Evolutionary conservation across 30 jellyfish, hydroid and myxozoan species (phyloP).

Genomic region (Rhopilema esculentum): DNA sequence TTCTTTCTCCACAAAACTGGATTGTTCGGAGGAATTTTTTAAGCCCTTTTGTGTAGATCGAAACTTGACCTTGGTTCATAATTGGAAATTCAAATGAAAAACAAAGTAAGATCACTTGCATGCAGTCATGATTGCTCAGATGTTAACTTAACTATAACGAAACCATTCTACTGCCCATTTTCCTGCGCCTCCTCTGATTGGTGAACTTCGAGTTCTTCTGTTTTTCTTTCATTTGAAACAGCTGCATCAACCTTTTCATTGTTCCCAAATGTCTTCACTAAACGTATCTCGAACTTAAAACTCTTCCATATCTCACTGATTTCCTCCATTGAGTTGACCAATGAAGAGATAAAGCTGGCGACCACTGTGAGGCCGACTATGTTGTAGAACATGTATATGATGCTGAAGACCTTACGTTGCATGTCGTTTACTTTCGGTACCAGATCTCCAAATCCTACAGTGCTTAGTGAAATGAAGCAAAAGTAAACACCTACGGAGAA

Average conservation of each 20-base stretch:
- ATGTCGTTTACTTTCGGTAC: conserved; percentile 6
- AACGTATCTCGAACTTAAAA: background rate
- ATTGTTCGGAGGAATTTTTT: no score
- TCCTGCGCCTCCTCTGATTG: background rate
- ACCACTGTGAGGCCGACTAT: conserved; percentile 27
- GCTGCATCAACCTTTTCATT: background rate
- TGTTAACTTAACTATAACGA: no score
- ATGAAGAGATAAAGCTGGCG: conserved; percentile 38
- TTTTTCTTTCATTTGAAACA: background rate
- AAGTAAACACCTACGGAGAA: conserved; percentile 27
- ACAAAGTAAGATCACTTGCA: no score
- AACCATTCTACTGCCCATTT: no score
- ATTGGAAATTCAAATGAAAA: no score
- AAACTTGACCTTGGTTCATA: no score
- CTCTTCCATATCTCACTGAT: conserved; percentile 11
- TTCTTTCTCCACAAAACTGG: no score
- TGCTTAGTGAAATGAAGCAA: conserved; percentile 44
- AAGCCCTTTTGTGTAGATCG: no score
- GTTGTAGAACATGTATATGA: conserved; percentile 32
- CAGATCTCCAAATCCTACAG: conserved; percentile 62
- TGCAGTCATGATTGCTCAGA: no score
- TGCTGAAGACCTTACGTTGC: conserved; percentile 4
- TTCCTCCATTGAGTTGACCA: conserved; percentile 30
- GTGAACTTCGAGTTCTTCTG: background rate
- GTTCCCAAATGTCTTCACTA: background rate